These are phyloP conservation scores for Scaptomyza caliginosa DNA, from an alignment of 2,888 invertebrate genomes.

Conservation along the genomic window DNA sequence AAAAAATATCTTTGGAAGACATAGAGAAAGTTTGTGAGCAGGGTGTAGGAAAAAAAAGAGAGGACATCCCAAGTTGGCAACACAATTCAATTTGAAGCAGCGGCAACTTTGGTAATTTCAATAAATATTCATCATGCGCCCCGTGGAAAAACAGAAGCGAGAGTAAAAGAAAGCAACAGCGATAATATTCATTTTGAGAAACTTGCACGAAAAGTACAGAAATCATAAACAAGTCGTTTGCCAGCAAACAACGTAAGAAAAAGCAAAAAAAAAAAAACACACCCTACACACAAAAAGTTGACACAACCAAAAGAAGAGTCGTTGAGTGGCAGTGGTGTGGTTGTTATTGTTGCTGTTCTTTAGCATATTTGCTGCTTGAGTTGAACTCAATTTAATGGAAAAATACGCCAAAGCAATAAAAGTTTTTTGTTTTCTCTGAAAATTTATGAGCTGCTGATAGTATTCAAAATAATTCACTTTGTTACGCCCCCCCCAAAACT, in stretches of 20 bases:
- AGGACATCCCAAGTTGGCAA: conserved; percentile 65
- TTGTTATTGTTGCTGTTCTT: conserved; percentile 7
- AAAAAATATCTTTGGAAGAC: background rate
- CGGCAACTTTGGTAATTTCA: conserved; percentile 80
- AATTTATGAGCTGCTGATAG: conserved; percentile 75
- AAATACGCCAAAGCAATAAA: conserved; percentile 75
- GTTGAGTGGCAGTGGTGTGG: conserved; percentile 14
- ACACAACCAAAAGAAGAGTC: conserved; percentile 54
- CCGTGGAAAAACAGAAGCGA: conserved; percentile 38
- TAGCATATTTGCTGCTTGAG: conserved; percentile 81
- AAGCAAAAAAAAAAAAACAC: conserved; percentile 3
- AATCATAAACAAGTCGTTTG: conserved; percentile 71
- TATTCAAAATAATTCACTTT: conserved; percentile 74
- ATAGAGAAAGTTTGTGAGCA: conserved; percentile 2
- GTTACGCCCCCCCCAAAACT: background rate
- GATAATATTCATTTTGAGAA: conserved; percentile 61
- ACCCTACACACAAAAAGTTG: conserved; percentile 55
- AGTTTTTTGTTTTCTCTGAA: conserved; percentile 60
- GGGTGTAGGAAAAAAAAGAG: background rate
- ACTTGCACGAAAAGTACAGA: conserved; percentile 59
- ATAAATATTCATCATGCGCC: conserved; percentile 83
- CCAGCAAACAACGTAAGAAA: conserved; percentile 29
- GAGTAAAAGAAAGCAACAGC: conserved; percentile 25
- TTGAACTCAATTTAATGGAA: conserved; percentile 83
- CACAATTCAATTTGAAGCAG: conserved; percentile 80